Conservation (phyloP, 2,113 vertebrate species). For the Tenrec ecaudatus region DNA sequence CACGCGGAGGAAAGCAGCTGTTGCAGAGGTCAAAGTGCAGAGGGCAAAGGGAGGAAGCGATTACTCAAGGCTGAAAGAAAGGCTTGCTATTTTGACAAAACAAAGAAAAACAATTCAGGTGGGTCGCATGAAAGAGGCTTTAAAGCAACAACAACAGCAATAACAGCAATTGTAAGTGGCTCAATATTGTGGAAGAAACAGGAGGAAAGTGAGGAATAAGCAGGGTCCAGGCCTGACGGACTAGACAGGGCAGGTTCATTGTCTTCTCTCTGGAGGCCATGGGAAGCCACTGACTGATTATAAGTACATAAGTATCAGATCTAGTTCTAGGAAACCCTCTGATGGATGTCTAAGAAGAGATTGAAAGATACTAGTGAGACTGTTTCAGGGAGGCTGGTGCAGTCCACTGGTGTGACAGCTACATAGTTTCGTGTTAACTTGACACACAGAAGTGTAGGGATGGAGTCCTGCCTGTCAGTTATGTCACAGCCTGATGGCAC, state of each 20-base stretch:
- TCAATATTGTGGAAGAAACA: background rate
- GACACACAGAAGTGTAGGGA: too few relatives aligned
- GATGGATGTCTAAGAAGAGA: background rate
- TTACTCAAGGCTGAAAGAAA: background rate
- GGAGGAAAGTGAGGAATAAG: background rate
- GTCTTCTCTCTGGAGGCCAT: background rate
- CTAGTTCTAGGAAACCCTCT: background rate
- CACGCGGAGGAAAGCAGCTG: background rate
- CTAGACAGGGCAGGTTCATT: background rate
- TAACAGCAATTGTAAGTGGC: background rate
- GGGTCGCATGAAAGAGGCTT: background rate
- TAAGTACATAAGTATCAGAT: background rate
- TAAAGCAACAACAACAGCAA: background rate
- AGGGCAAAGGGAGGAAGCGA: background rate
- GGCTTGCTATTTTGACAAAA: background rate
- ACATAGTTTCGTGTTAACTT: too few relatives aligned
- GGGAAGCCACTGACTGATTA: background rate
- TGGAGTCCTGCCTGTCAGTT: too few relatives aligned
- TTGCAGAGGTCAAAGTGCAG: background rate
- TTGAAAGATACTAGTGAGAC: background rate
- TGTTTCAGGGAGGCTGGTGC: background rate
- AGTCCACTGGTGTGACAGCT: too few relatives aligned
- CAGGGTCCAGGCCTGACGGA: background rate
- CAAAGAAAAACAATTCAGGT: background rate
- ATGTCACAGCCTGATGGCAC: too few relatives aligned